Evolutionary conservation across 2,888 invertebrate species (phyloP).

Genomic region (Helicoverpa assulta): DNA sequence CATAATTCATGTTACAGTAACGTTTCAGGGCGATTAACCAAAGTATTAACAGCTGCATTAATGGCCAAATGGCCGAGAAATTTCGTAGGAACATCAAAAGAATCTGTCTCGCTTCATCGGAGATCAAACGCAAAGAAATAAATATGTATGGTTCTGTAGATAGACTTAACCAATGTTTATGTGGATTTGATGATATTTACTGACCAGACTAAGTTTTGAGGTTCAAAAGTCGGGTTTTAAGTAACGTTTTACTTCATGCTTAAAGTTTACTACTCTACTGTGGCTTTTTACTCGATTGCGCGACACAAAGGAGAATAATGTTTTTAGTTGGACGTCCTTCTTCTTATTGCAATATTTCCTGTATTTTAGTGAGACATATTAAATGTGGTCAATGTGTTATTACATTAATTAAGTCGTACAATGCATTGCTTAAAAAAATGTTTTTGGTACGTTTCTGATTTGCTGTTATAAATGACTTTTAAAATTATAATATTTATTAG

Average conservation of each 20-base stretch:
- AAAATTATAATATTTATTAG: too few species aligned
- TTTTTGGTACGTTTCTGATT: too few species aligned
- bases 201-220: background rate
- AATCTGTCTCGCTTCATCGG: conserved; percentile 30
- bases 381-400: too few species aligned
- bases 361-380: too few species aligned
- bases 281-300: too few species aligned
- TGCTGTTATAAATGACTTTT: too few species aligned
- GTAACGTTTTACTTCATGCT: background rate
- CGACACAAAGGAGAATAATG: too few species aligned
- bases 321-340: too few species aligned
- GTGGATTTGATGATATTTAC: conserved; percentile 30
- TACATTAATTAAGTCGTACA: too few species aligned
- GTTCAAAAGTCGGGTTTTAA: background rate
- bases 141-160: conserved; percentile 36
- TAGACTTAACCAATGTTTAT: conserved; percentile 27
- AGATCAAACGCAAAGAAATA: conserved; percentile 55
- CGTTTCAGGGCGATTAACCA: conserved; percentile 58
- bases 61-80: conserved; percentile 48
- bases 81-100: conserved; percentile 56
- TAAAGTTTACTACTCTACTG: too few species aligned
- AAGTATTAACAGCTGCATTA: conserved; percentile 58
- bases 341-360: too few species aligned
- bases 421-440: too few species aligned
- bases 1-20: conserved; percentile 59